Evolutionary conservation across 2,797 vertebrate genomes (phyloP).

Genomic region (Otolemur crassicaudatus): DNA sequence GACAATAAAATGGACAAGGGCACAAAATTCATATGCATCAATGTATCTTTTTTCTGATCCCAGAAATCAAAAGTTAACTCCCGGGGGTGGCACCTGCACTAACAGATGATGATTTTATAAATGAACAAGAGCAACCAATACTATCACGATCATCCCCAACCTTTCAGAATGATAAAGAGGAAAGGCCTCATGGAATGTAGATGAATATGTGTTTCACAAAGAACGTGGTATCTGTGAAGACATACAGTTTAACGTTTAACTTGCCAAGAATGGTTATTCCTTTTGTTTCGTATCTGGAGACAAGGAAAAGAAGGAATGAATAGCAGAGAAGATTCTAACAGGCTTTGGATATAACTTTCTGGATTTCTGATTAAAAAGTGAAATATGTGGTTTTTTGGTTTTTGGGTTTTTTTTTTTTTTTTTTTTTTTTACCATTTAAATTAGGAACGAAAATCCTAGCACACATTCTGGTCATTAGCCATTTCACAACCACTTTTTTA

Average conservation of each 20-base stretch:
- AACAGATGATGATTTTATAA: not conserved
- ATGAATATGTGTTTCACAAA: not conserved
- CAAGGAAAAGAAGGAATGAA: not conserved
- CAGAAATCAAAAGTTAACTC: not conserved
- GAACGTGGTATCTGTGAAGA: not conserved
- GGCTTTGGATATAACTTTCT: not conserved
- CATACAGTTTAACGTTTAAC: not conserved
- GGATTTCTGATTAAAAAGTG: not conserved
- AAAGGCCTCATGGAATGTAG: not conserved
- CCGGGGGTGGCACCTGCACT: not conserved
- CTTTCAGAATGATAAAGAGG: not conserved
- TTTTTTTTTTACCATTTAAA: constrained; percentile 1
- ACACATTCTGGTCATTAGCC: not conserved
- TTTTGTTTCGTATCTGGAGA: not conserved
- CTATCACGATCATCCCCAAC: not conserved
- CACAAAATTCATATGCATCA: not conserved
- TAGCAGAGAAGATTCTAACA: not conserved
- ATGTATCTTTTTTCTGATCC: not conserved
- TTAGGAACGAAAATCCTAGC: not conserved
- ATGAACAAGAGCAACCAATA: not conserved
- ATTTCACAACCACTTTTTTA: not conserved
- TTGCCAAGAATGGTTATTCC: not conserved
- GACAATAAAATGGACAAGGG: not conserved
- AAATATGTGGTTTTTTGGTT: no score
- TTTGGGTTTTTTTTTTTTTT: not conserved